phyloP scores from a whole-genome alignment of 2,888 invertebrate genomes.

The Stenchaetothrips biformis region DNA sequence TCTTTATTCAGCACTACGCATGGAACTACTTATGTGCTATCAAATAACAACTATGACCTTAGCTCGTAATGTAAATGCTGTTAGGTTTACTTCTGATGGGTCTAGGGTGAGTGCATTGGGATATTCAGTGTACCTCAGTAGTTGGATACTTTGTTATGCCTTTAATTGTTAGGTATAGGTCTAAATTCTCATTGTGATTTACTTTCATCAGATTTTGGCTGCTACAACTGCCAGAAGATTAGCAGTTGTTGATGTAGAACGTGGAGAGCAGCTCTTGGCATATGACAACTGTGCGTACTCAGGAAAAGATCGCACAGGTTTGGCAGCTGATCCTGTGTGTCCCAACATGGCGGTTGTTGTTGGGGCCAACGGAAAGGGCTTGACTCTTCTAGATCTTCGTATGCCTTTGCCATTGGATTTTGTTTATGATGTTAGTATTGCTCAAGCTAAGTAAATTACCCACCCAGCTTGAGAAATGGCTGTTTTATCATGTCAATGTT shows the following conservation, averaged over 20 bases:
- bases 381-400: slow-evolving; percentile 49
- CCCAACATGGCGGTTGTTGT: slow-evolving; percentile 49
- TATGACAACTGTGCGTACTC: slow-evolving; percentile 51
- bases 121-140: background rate
- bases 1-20: slow-evolving; percentile 47
- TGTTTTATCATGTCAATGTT: slow-evolving; percentile 27
- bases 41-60: slow-evolving; percentile 47
- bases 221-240: slow-evolving; percentile 48
- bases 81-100: slow-evolving; percentile 49
- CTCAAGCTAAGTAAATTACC: background rate
- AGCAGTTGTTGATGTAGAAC: slow-evolving; percentile 49
- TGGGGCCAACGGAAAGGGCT: slow-evolving; percentile 50
- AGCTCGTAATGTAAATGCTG: slow-evolving; percentile 48
- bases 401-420: slow-evolving; percentile 51
- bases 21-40: slow-evolving; percentile 47
- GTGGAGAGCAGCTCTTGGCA: slow-evolving; percentile 48
- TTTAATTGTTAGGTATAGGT: too few species aligned
- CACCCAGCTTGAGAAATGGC: background rate
- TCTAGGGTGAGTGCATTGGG: slow-evolving; percentile 42
- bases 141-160: background rate
- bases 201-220: slow-evolving; percentile 45
- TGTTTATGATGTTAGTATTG: slow-evolving; percentile 47
- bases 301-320: slow-evolving; percentile 47
- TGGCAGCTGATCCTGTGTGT: slow-evolving; percentile 48
- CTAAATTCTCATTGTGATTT: slow-evolving; percentile 21